Conservation (phyloP, 1,140 invertebrate genomes). For the Megalonaias nervosa region DNA sequence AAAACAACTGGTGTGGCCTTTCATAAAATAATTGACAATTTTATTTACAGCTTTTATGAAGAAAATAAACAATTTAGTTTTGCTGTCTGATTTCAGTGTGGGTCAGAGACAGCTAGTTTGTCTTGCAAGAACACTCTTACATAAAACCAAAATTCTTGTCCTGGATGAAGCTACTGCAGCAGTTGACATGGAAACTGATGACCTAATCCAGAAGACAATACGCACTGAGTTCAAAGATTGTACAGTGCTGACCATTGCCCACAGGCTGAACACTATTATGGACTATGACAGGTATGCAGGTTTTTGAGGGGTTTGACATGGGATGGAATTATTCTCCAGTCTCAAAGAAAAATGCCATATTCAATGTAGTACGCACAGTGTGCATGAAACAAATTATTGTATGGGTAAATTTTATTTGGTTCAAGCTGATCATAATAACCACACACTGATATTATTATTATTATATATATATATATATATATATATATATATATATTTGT, state of each 20-base stretch:
- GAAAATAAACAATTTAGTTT: neutral
- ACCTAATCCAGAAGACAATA: slow-evolving; percentile 69
- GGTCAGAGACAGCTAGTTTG: slow-evolving; percentile 75
- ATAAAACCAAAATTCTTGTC: slow-evolving; percentile 83
- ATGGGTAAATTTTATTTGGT: too few species aligned
- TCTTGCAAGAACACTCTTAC: slow-evolving; percentile 73
- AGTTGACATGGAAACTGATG: slow-evolving; percentile 69
- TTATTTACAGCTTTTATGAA: too few species aligned
- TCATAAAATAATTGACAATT: too few species aligned
- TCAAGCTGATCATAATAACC: too few species aligned
- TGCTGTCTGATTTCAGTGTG: slow-evolving; percentile 65
- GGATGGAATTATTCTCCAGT: too few species aligned
- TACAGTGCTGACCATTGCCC: slow-evolving; percentile 71
- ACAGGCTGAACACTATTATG: slow-evolving; percentile 72
- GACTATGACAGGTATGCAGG: slow-evolving; percentile 62
- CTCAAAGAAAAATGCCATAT: too few species aligned
- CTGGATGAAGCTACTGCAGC: slow-evolving; percentile 75
- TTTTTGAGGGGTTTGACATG: neutral
- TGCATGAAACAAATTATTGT: too few species aligned
- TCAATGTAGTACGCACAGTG: too few species aligned
- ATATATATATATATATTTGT: too few species aligned
- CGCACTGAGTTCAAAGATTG: slow-evolving; percentile 62
- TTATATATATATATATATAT: too few species aligned
- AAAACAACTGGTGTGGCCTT: too few species aligned
- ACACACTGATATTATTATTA: too few species aligned